Percentiles rank a stretch among this genome's conserved stretches.
phyloP scores from a whole-genome alignment of 2,888 invertebrate genomes.

The Phalangium opilio region DNA sequence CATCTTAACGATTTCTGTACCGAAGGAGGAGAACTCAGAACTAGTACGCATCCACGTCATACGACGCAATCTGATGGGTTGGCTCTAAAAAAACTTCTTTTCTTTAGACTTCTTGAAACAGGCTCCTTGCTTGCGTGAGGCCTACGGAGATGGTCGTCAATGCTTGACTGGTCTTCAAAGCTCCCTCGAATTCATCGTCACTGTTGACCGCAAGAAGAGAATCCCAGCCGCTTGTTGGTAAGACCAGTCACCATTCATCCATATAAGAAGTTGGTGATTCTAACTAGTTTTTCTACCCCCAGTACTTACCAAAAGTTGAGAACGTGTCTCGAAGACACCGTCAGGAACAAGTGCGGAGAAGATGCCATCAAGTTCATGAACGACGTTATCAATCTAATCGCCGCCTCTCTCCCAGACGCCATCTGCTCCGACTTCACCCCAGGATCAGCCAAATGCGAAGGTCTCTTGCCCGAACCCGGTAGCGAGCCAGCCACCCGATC shows the following conservation, averaged over 20 bases:
- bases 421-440: neutral
- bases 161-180: slow-evolving; percentile 21
- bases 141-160: slow-evolving; percentile 14
- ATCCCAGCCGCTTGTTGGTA: slow-evolving; percentile 21
- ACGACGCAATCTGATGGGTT: neutral
- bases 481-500: neutral
- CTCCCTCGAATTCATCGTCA: slow-evolving; percentile 17
- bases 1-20: slow-evolving; percentile 21
- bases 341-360: neutral
- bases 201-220: slow-evolving; percentile 19
- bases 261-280: too few relatives aligned
- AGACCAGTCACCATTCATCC: neutral
- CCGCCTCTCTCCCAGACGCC: neutral
- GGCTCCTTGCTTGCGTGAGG: slow-evolving; percentile 19
- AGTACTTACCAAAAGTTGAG: neutral
- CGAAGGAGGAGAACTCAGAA: slow-evolving; percentile 16
- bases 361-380: neutral
- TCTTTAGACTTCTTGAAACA: slow-evolving; percentile 18
- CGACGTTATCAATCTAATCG: neutral
- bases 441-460: neutral
- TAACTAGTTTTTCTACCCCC: too few relatives aligned
- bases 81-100: neutral
- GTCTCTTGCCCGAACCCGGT: neutral
- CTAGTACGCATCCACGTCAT: slow-evolving; percentile 8
- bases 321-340: neutral